Evolutionary conservation across 2,113 vertebrate genomes (phyloP), one percentile per base, ranked within the genome.

Genomic region (Pterocles orientalis): DNA sequence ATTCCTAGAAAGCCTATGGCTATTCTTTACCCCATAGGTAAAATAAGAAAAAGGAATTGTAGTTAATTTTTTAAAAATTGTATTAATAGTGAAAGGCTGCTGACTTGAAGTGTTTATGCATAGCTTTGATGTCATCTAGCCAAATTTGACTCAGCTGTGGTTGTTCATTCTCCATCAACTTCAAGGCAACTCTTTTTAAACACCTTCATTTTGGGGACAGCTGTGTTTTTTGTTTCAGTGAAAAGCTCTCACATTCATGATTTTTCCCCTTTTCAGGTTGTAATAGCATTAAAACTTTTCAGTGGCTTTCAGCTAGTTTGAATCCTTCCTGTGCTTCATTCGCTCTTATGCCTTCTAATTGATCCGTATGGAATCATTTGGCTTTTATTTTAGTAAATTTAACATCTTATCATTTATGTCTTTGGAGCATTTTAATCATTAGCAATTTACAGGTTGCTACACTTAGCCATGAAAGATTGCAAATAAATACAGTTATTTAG

Each of bases 171-270:
- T 89, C 41, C 57, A 79, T 71, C 92, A 79, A 79, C 58, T 95
- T 84, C 34, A 84, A 95, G 72, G 47, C 82, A 61, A 18, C 65
- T 92, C 53, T 87, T 87, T 76, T 79, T 43, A 91, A 94, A 84
- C 36, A 69, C 47, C 84, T 89, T 89, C 19, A 31, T 77, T 86
- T 87, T 76, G 72, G 81, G 29, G 78, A 57, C 58, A 87, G 70
- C 73, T 86, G 78, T 92, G 87, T 68, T 79, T 88, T 82, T 88
- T 82, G n/a, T 94, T 94, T 85, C 54, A 29, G 50, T 91, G 66
- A 86, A 87, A 91, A 91, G 41, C 61, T 80, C 71, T 73, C 50
- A 57, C 34, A 33, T 82, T 82, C 18, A 48, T 6, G 11, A 36
- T 83, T 88, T 94, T 86, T 86, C 8, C 29, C 33, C 25, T 90